phyloP scores from a whole-genome alignment of 1,140 invertebrate species.

The Drusus annulatus region DNA sequence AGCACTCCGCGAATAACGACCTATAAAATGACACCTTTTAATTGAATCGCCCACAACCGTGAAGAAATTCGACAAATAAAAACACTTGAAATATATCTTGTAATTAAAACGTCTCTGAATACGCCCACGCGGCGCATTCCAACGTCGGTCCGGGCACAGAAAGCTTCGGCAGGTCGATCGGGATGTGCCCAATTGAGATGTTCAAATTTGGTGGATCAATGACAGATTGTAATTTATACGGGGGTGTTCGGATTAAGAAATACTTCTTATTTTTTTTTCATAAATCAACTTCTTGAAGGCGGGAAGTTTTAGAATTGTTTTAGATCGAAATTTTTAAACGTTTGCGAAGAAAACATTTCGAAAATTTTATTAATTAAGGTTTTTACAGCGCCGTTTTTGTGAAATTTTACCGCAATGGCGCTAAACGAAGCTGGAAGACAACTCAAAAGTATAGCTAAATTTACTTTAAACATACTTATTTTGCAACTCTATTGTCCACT shows the following conservation, averaged over 20 bases:
- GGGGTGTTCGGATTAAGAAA: background rate
- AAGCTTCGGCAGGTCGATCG: background rate
- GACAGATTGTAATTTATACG: background rate
- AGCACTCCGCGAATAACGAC: constrained; percentile 5
- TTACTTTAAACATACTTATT: too few species aligned
- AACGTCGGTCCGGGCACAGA: background rate
- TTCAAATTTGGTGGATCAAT: constrained; percentile 8
- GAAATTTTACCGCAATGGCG: too few species aligned
- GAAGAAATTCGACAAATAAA: background rate
- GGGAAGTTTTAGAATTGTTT: too few species aligned
- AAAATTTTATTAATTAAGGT: too few species aligned
- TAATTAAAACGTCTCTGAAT: constrained; percentile 17
- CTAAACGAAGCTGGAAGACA: too few species aligned
- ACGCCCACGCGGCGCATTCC: constrained; percentile 3
- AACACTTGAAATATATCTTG: background rate
- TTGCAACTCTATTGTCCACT: too few species aligned
- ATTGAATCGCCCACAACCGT: constrained; percentile 6
- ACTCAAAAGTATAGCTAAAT: too few species aligned
- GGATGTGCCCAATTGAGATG: constrained; percentile 16
- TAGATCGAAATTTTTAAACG: too few species aligned
- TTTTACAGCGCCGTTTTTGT: too few species aligned
- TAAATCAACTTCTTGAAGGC: too few species aligned
- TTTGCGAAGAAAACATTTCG: too few species aligned
- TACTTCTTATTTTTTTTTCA: too few species aligned
- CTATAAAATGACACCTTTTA: constrained; percentile 9